These are phyloP conservation scores for Turritopsis rubra DNA, from an alignment of 30 jellyfish, hydroid and myxozoan genomes.

Conservation along the genomic window DNA sequence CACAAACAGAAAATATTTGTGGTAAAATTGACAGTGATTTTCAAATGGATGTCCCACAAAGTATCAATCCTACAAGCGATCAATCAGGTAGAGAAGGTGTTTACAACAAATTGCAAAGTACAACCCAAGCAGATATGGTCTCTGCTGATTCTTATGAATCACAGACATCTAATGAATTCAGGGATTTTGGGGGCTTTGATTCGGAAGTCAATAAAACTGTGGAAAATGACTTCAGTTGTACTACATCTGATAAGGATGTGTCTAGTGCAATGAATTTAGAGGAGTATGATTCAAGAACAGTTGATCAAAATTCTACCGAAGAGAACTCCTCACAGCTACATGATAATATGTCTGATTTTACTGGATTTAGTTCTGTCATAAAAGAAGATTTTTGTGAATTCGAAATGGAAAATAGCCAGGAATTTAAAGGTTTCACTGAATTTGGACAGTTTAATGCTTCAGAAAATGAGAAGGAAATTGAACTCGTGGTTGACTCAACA, in stretches of 20 bases:
- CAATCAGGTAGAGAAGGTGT: too few relatives aligned
- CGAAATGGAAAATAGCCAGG: neutral
- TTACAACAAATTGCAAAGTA: neutral
- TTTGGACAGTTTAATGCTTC: neutral
- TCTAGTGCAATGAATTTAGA: neutral
- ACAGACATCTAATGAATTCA: neutral
- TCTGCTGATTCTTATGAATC: neutral
- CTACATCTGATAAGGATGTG: neutral
- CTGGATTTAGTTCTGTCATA: neutral
- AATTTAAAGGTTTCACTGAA: neutral
- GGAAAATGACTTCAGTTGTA: neutral
- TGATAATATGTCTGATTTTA: neutral
- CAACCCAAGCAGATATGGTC: neutral
- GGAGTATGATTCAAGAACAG: neutral
- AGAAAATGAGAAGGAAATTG: neutral
- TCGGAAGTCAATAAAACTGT: neutral
- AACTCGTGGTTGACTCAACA: neutral
- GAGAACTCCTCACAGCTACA: neutral
- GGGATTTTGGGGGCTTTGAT: constrained; percentile 2
- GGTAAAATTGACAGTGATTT: neutral
- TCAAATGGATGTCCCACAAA: neutral
- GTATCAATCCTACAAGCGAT: neutral
- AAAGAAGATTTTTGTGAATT: neutral
- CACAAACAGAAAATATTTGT: neutral
- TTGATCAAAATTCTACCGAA: neutral